Evolutionary conservation across 1,140 invertebrate genomes (phyloP).

Genomic region (Drosophila rufa): DNA sequence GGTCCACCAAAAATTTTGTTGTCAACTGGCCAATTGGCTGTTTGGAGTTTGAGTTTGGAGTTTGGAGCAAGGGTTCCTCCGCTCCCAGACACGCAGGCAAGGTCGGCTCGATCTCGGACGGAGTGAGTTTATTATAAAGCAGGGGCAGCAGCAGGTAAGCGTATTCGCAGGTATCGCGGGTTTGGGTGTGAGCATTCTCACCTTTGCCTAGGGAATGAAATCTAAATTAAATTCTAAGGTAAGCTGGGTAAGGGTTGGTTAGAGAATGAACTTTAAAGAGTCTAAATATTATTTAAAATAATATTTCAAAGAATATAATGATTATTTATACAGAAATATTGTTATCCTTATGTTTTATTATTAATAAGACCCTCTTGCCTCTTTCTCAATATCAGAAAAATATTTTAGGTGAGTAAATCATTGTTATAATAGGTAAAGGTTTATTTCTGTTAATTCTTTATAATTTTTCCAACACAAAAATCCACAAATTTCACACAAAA

Average conservation of each 20-base stretch:
- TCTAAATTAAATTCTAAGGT: conserved; percentile 4
- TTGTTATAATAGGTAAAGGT: not conserved
- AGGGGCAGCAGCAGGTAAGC: conserved; percentile 21
- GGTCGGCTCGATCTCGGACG: conserved; percentile 44
- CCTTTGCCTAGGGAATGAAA: conserved; percentile 10
- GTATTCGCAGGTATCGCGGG: conserved; percentile 24
- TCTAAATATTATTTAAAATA: too few species aligned
- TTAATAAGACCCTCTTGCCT: too few species aligned
- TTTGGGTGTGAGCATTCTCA: conserved; percentile 14
- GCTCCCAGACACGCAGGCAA: conserved; percentile 48
- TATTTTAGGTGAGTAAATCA: too few species aligned
- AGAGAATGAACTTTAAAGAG: not conserved
- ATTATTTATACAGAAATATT: not conserved
- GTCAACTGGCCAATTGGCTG: conserved; percentile 77
- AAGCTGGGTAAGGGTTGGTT: not conserved
- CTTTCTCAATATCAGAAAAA: too few species aligned
- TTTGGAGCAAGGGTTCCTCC: not conserved
- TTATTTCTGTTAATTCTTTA: too few species aligned
- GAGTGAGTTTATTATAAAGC: conserved; percentile 74
- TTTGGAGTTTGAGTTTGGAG: conserved; percentile 11
- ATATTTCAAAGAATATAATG: too few species aligned
- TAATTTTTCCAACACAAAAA: too few species aligned
- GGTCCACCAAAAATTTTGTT: conserved; percentile 82
- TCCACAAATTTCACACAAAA: accelerated
- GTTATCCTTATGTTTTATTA: accelerated